Evolutionary conservation across 2,113 vertebrate genomes (phyloP).

Genomic region (Cygnus atratus): DNA sequence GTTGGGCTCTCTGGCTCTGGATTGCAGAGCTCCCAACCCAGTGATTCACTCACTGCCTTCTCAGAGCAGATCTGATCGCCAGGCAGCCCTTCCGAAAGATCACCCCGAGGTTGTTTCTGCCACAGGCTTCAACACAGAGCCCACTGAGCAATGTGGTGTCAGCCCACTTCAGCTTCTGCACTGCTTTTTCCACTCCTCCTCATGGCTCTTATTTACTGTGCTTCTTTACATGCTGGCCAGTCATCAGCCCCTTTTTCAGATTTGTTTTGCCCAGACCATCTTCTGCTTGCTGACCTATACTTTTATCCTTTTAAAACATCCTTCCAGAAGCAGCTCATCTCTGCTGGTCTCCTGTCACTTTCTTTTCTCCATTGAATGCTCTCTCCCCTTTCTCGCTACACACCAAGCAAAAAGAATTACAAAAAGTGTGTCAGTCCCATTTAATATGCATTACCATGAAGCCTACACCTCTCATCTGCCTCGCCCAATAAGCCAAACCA

Average conservation of each 20-base stretch:
- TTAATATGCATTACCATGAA: not conserved
- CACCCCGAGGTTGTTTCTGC: not conserved
- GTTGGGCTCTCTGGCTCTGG: not conserved
- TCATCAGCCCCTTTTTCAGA: not conserved
- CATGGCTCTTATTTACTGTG: not conserved
- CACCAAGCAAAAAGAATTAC: not conserved
- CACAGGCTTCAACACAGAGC: not conserved
- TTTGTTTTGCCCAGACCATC: not conserved
- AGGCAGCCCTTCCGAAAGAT: not conserved
- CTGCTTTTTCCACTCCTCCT: not conserved
- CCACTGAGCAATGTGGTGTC: accelerated
- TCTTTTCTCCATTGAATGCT: not conserved
- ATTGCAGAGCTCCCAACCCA: not conserved
- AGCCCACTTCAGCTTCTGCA: not conserved
- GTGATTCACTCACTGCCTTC: not conserved
- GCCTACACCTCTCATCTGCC: not conserved
- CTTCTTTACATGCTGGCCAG: not conserved
- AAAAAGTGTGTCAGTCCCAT: not conserved
- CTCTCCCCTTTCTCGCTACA: not conserved
- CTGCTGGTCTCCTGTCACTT: not conserved
- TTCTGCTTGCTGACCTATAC: not conserved
- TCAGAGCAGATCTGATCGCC: not conserved
- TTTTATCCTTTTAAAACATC: not conserved
- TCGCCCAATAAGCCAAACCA: not conserved
- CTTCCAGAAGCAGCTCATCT: not conserved